Evolutionary conservation across 2,113 vertebrate genomes (phyloP), one percentile per base, ranked within the genome.

Genomic region (Apus apus): DNA sequence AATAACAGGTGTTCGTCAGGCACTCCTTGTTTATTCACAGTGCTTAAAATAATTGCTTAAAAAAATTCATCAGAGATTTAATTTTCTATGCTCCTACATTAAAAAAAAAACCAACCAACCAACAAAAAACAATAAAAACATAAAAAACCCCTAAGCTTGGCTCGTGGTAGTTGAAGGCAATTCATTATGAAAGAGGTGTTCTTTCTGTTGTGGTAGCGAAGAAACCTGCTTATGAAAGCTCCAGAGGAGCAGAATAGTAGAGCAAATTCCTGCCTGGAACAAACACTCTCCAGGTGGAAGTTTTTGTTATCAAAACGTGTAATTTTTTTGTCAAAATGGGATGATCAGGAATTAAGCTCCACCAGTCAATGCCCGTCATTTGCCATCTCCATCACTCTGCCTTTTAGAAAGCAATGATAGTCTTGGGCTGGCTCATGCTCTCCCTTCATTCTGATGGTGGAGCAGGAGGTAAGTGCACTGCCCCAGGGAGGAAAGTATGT

Each of bases 1-100:
- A 97, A 97, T 97, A 97, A 82, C 96, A 96, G 96, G 96, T 95
- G 93, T 96, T 96, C 95, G 91, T 95, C 92, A 94, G 93, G 68
- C 94, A 84, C 93, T 95, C 94, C 91, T 91, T 95, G 94, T 94
- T 97, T 97, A 91, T 95, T 97, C 96, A 90, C 90, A 80, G 96
- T 70, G 83, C 94, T 97, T 97, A 96, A 97, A 97, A 97, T 96
- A 97, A 96, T 96, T 91, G 91, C 96, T 94, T 22, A 15, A 89
- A 94, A 94, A 93, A 95, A 72, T 87, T 66, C 21, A 5, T 43
- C 74, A 57, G 88, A 85, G 94, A 96, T 96, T 96, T 94, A 93
- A 89, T 97, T 97, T 96, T 96, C 94, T 92, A 50, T 96, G 83
- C 62, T 92, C 62, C 66, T 72, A 74, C 87, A 94, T 76, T 94